These are phyloP conservation scores for Chaenodraco wilsoni DNA, from an alignment of 2,797 vertebrate genomes.

Conservation along the genomic window DNA sequence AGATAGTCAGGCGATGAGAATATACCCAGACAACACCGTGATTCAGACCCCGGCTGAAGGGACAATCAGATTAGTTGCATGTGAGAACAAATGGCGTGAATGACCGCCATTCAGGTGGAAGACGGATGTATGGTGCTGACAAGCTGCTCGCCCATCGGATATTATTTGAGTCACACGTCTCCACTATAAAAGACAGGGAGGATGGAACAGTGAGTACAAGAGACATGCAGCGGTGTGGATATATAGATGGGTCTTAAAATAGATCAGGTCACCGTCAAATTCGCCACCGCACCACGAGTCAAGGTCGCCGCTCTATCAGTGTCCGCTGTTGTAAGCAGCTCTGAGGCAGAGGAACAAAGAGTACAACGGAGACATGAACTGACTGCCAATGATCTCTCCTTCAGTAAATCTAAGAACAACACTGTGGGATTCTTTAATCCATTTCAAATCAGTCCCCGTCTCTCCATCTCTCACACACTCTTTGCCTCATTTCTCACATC, in stretches of 20 bases:
- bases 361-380: slow-evolving; percentile 7
- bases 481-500: slow-evolving; percentile 36
- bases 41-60: slow-evolving; percentile 37
- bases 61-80: slow-evolving; percentile 43
- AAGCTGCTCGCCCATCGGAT: slow-evolving; percentile 4
- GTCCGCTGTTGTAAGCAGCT: slow-evolving; percentile 42
- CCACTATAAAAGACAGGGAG: slow-evolving; percentile 29
- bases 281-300: slow-evolving; percentile 49
- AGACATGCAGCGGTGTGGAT: slow-evolving; percentile 18
- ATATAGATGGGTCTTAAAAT: slow-evolving; percentile 62
- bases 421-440: slow-evolving; percentile 14
- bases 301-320: slow-evolving; percentile 57
- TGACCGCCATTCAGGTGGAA: slow-evolving; percentile 54
- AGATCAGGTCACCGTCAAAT: slow-evolving; percentile 67
- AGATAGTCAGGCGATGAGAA: slow-evolving; percentile 29
- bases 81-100: slow-evolving; percentile 45
- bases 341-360: slow-evolving; percentile 23
- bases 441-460: slow-evolving; percentile 17
- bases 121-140: slow-evolving; percentile 42
- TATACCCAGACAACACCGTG: slow-evolving; percentile 38
- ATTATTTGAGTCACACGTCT: slow-evolving; percentile 58
- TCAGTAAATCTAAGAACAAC: slow-evolving; percentile 15
- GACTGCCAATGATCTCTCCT: slow-evolving; percentile 14
- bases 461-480: background rate
- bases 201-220: slow-evolving; percentile 32